phyloP scores from a whole-genome alignment of 2,888 invertebrate genomes.

The Uloborus plumipes region DNA sequence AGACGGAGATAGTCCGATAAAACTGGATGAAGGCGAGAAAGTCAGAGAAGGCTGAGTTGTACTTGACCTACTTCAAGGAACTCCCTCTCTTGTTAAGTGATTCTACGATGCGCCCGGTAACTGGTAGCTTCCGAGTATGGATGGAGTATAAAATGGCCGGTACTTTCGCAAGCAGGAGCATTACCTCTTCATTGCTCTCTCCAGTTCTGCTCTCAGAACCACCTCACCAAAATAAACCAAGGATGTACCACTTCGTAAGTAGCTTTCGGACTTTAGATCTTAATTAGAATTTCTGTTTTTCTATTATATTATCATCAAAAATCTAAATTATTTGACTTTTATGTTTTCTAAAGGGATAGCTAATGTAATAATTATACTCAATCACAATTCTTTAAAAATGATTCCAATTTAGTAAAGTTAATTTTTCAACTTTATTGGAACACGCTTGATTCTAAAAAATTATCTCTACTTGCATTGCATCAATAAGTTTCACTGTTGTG shows the following conservation, averaged over 20 bases:
- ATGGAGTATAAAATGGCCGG: constrained; percentile 27
- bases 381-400: too few relatives aligned
- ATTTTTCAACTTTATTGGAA: too few relatives aligned
- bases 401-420: too few relatives aligned
- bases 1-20: neutral
- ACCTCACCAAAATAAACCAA: constrained; percentile 8
- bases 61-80: constrained; percentile 38
- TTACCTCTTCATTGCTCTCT: constrained; percentile 9
- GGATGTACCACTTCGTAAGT: constrained; percentile 40
- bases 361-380: too few relatives aligned
- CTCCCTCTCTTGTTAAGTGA: constrained; percentile 9
- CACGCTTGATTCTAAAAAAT: too few relatives aligned
- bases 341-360: too few relatives aligned
- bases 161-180: constrained; percentile 10
- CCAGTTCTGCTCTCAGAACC: constrained; percentile 10
- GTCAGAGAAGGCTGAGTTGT: constrained; percentile 11
- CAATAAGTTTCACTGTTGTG: too few relatives aligned
- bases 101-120: constrained; percentile 1
- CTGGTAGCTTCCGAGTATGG: neutral
- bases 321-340: too few relatives aligned
- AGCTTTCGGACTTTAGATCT: neutral
- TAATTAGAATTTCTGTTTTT: too few relatives aligned
- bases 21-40: constrained; percentile 33
- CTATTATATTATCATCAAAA: too few relatives aligned
- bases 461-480: too few relatives aligned